A percentile compares a stretch with the other conserved stretches of the same genome.
phyloP scores from a whole-genome alignment of 2,888 invertebrate genomes.

The Tipula confusa region DNA sequence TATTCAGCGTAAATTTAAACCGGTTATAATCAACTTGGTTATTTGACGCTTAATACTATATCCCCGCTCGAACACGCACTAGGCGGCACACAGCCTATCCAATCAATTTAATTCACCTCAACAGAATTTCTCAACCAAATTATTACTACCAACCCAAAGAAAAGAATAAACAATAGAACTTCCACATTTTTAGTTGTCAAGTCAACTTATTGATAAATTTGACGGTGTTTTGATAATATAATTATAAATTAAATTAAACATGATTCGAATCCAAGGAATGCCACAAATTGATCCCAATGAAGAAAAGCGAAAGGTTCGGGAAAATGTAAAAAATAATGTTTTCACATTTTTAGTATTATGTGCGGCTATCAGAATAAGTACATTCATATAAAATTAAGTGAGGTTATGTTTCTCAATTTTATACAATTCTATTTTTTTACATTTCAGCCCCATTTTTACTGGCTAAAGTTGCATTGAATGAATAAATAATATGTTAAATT shows the following conservation, averaged over 20 bases:
- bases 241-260: conserved; percentile 36
- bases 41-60: too few species aligned
- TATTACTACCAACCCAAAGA: background rate
- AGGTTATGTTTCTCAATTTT: background rate
- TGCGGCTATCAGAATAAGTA: conserved; percentile 45
- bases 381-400: conserved; percentile 27
- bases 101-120: too few species aligned
- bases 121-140: background rate
- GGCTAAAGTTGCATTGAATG: background rate
- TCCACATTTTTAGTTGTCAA: background rate
- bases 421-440: background rate
- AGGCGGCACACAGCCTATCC: too few species aligned
- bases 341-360: conserved; percentile 43
- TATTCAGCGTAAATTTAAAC: too few species aligned
- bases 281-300: conserved; percentile 48
- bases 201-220: too few species aligned
- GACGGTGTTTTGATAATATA: background rate
- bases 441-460: background rate
- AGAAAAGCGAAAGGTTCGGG: conserved; percentile 44
- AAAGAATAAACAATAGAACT: background rate
- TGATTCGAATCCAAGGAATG: conserved; percentile 46
- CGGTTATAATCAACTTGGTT: too few species aligned
- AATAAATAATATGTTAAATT: background rate
- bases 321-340: conserved; percentile 46
- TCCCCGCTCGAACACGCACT: too few species aligned